A percentile compares a stretch with the other conserved stretches of the same genome.
Conservation (phyloP, 2,888 invertebrate species). For the Platycheirus albimanus region DNA sequence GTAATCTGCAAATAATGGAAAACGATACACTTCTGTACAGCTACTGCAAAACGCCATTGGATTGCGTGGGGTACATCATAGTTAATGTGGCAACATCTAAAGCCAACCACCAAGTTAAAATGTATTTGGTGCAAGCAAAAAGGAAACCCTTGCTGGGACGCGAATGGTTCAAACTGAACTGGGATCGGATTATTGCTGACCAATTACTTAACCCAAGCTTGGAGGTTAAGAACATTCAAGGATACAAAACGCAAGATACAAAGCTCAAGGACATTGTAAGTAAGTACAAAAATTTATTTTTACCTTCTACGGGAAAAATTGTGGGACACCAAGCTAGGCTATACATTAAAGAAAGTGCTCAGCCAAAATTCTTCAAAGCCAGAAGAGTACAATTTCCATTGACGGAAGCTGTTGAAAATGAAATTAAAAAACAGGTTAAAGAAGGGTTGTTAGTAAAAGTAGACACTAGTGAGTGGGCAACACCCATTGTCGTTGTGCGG, state of each 20-base stretch:
- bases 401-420: slow-evolving; percentile 54
- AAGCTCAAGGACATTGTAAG: not conserved
- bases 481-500: slow-evolving; percentile 76
- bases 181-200: not conserved
- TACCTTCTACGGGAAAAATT: slow-evolving; percentile 38
- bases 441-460: slow-evolving; percentile 15
- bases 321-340: slow-evolving; percentile 54
- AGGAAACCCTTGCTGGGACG: slow-evolving; percentile 30
- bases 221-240: not conserved
- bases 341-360: slow-evolving; percentile 55
- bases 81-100: slow-evolving; percentile 8
- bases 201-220: not conserved
- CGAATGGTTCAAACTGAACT: slow-evolving; percentile 3
- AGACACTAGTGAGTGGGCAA: slow-evolving; percentile 76
- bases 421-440: slow-evolving; percentile 54
- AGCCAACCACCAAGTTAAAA: slow-evolving; percentile 12
- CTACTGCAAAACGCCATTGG: slow-evolving; percentile 38
- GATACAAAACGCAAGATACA: not conserved
- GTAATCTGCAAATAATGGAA: slow-evolving; percentile 7
- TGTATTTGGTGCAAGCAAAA: slow-evolving; percentile 24
- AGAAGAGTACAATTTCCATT: too few species aligned
- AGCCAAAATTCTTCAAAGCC: slow-evolving; percentile 74
- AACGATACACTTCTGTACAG: slow-evolving; percentile 38
- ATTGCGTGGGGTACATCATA: slow-evolving; percentile 27
- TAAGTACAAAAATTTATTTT: slow-evolving; percentile 43